phyloP scores from a whole-genome alignment of 2,113 vertebrate genomes.

The Caloenas nicobarica region DNA sequence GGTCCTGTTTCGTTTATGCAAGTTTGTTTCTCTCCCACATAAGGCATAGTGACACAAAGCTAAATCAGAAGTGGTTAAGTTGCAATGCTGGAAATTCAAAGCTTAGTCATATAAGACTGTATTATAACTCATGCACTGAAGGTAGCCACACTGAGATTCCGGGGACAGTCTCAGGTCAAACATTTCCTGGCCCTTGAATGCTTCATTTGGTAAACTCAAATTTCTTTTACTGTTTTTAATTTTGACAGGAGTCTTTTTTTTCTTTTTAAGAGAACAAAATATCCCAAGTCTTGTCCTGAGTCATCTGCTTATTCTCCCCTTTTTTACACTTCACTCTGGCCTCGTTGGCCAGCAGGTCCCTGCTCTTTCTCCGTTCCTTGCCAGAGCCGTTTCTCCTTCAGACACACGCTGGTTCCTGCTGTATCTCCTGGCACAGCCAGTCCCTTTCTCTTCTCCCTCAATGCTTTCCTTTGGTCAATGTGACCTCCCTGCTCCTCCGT shows the following conservation, averaged over 20 bases:
- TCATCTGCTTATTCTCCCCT: background rate
- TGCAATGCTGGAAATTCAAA: background rate
- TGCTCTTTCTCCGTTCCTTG: background rate
- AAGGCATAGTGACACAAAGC: background rate
- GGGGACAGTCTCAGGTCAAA: background rate
- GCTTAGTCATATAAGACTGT: background rate
- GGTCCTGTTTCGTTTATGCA: background rate
- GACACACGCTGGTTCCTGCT: background rate
- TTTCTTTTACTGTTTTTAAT: background rate
- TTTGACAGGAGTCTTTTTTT: fast-evolving
- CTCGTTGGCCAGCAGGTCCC: background rate
- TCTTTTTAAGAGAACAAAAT: background rate
- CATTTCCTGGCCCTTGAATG: background rate
- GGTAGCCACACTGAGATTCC: background rate
- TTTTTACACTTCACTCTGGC: background rate
- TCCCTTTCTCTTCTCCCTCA: background rate
- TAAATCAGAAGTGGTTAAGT: background rate
- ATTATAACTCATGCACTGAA: background rate
- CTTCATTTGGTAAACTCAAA: background rate
- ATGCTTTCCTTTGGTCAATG: background rate
- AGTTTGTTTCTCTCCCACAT: background rate
- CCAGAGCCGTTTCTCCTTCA: background rate
- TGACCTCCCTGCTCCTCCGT: background rate
- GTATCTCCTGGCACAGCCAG: background rate
- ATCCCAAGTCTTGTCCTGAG: background rate